A percentile compares a stretch with the other conserved stretches of the same genome.
phyloP scores from a whole-genome alignment of 2,113 vertebrate genomes.

The Cheirogaleus medius region DNA sequence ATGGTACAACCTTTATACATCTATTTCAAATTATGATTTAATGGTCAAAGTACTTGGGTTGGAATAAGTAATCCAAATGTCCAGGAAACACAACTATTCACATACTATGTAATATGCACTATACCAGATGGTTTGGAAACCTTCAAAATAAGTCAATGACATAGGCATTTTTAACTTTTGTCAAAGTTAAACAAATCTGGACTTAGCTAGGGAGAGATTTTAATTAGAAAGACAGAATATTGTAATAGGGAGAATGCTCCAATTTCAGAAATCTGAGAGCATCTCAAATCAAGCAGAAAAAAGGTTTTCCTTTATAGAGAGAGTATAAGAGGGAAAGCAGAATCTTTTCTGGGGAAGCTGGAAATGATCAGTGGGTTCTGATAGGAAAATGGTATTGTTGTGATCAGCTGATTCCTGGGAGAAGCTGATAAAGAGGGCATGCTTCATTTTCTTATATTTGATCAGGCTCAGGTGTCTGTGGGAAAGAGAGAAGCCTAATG shows the following conservation, averaged over 20 bases:
- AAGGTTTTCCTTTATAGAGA: not conserved
- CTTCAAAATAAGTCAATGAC: not conserved
- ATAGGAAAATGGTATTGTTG: accelerated
- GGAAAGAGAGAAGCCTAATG: not conserved
- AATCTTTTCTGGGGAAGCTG: not conserved
- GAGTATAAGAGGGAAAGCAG: not conserved
- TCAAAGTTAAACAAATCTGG: not conserved
- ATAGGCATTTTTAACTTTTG: not conserved
- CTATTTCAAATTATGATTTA: not conserved
- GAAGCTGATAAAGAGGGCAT: not conserved
- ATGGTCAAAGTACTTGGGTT: not conserved
- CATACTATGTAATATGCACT: too few relatives aligned
- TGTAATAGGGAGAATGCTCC: not conserved
- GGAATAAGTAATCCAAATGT: not conserved
- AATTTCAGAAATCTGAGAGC: not conserved
- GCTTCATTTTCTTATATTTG: not conserved
- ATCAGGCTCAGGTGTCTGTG: not conserved
- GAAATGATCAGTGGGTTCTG: not conserved
- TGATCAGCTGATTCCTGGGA: not conserved
- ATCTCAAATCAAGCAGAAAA: not conserved
- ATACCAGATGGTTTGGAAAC: not conserved
- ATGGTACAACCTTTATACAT: not conserved
- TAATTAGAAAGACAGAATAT: not conserved
- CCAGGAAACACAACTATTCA: not conserved
- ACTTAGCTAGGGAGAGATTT: not conserved